Base-by-base conservation (phyloP, 2,797 vertebrate species). In the Myotis planiceps region DNA sequence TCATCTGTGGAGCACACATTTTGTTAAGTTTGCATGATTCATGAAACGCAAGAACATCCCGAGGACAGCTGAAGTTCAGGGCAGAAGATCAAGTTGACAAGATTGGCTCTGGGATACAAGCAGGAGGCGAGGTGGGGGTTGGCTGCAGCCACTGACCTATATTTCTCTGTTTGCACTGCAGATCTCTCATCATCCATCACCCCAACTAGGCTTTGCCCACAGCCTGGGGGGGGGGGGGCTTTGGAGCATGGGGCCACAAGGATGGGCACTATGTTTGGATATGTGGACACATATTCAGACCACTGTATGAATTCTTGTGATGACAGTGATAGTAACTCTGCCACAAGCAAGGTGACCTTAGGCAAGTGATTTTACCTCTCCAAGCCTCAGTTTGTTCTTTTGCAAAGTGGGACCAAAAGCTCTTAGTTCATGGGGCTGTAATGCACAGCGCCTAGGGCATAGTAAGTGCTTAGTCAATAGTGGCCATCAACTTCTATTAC, bases 81-180 rank as follows among this genome's bases (percentile, higher is more conserved):
- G 78, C 95, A 83, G 94, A 94, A 95, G 94, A 97, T 95, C 94
- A 97, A 94, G 68, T 51, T 95, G 95, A 97, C 91, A 90, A 42
- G 80, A 93, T 23, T 58, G 68, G 68, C 93, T 93, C 69, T 95
- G 87, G 92, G 83, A 82, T 80, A 91, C 29, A 68, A 71, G 68
- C 1, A 13, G 16, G 14, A 9, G 21, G 16, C 0, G 29, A 14
- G 21, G 55, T 14, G 29, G 42, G 84, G 34, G 37, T 8, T 47
- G 45, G 51, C 63, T 55, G 34, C 63, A 0, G 1, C 69, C 55
- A 84, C 13, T 72, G 95, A 82, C 92, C 90, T 94, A 25, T 27
- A 83, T 89, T 82, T 80, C 47, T 63, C 80, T 89, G 83, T 94
- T 89, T 78, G 27, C 25, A 45, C 71, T 21, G 10, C 8, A 14